Conservation (phyloP, 2,797 vertebrate genomes). For the Strix occidentalis region DNA sequence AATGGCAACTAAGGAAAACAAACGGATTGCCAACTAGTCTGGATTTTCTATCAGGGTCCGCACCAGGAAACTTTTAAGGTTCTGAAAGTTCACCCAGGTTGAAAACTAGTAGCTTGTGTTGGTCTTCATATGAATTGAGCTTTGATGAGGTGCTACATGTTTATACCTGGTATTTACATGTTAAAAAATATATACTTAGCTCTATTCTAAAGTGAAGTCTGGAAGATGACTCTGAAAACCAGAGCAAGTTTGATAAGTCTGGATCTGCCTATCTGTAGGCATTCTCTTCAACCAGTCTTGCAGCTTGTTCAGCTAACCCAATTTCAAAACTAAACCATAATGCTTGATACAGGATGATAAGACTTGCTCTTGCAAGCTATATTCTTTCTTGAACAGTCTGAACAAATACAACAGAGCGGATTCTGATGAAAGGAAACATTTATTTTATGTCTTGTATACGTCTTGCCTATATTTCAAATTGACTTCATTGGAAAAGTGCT, state of each 20-base stretch:
- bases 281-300: not conserved
- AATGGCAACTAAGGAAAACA: not conserved
- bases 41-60: not conserved
- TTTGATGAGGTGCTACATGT: accelerated
- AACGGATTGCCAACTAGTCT: not conserved
- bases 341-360: not conserved
- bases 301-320: not conserved
- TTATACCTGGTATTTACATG: not conserved
- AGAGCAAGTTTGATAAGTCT: not conserved
- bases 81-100: not conserved
- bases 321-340: not conserved
- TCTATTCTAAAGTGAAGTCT: not conserved
- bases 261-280: not conserved
- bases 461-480: not conserved
- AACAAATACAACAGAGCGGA: not conserved
- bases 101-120: not conserved
- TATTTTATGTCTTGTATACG: not conserved
- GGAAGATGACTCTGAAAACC: not conserved
- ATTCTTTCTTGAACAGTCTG: not conserved
- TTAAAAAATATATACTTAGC: not conserved
- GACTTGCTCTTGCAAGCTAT: not conserved
- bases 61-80: not conserved
- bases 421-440: not conserved
- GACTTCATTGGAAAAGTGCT: not conserved
- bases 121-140: accelerated